phyloP scores from a whole-genome alignment of 1,140 invertebrate genomes.

The Psix sp. region DNA sequence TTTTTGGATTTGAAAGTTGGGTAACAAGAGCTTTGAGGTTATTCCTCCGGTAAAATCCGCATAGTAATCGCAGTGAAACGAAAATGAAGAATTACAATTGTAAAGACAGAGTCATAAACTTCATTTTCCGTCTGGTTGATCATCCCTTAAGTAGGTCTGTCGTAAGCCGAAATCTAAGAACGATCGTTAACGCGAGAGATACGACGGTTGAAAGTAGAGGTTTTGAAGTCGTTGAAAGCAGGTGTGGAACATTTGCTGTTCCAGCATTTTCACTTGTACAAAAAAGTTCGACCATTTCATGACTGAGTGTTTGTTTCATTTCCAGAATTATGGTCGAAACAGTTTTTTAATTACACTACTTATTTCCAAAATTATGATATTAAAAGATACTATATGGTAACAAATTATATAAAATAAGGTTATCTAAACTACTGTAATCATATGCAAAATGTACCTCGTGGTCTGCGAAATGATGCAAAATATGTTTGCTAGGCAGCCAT shows the following conservation, averaged over 20 bases:
- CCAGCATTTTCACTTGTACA: too few species aligned
- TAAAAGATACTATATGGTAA: not conserved
- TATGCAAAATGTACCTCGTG: slow-evolving; percentile 37
- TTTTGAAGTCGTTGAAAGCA: slow-evolving; percentile 56
- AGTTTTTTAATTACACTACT: too few species aligned
- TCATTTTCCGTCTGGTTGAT: slow-evolving; percentile 55
- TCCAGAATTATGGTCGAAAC: too few species aligned
- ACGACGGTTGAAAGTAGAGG: slow-evolving; percentile 40
- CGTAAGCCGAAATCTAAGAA: slow-evolving; percentile 56
- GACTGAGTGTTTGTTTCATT: too few species aligned
- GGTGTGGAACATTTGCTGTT: slow-evolving; percentile 36
- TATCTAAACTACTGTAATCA: too few species aligned
- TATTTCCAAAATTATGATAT: too few species aligned
- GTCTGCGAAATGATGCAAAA: slow-evolving; percentile 27
- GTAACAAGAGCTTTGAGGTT: slow-evolving; percentile 17
- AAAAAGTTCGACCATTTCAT: not conserved
- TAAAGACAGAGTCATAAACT: slow-evolving; percentile 55
- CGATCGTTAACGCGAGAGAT: slow-evolving; percentile 53
- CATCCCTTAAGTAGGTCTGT: slow-evolving; percentile 58
- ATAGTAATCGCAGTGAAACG: slow-evolving; percentile 31
- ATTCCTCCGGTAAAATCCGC: slow-evolving; percentile 20
- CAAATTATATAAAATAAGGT: too few species aligned
- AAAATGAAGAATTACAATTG: slow-evolving; percentile 50
- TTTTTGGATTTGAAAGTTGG: too few species aligned
- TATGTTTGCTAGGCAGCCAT: slow-evolving; percentile 47